Evolutionary conservation across 2,888 invertebrate species (phyloP).

Genomic region (Dynastes grantii): DNA sequence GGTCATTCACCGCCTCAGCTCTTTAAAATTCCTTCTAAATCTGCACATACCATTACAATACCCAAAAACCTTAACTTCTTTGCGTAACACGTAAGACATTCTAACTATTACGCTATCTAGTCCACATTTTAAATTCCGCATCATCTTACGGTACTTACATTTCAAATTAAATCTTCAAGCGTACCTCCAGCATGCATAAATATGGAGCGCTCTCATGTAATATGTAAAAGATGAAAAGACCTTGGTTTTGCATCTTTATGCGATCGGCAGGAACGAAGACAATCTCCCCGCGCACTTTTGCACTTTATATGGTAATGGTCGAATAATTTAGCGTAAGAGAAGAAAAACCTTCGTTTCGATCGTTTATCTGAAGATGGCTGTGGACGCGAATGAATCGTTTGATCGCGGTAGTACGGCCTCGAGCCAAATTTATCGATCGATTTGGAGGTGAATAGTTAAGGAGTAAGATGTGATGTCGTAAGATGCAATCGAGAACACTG

Average conservation of each 20-base stretch:
- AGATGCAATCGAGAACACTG: no score
- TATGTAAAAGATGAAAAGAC: conserved; percentile 11
- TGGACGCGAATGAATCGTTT: no score
- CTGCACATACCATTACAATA: no score
- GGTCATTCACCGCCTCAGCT: no score
- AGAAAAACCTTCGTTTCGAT: no score
- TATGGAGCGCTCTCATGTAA: background rate
- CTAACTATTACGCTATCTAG: no score
- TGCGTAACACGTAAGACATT: no score
- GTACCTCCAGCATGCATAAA: background rate
- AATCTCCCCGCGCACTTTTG: background rate
- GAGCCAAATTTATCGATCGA: conserved; percentile 6
- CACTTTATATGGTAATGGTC: conserved; percentile 3
- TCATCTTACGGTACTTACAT: background rate
- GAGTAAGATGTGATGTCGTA: no score
- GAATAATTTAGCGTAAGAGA: background rate
- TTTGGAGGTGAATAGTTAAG: background rate
- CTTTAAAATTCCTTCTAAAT: no score
- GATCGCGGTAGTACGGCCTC: background rate
- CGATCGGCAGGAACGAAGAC: background rate
- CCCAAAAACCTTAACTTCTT: no score
- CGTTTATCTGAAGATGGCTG: no score
- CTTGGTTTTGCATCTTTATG: conserved; percentile 13
- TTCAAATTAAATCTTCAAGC: background rate
- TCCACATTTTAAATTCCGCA: no score